Evolutionary conservation across 2,113 vertebrate genomes (phyloP).

Genomic region (Elaphurus davidianus): DNA sequence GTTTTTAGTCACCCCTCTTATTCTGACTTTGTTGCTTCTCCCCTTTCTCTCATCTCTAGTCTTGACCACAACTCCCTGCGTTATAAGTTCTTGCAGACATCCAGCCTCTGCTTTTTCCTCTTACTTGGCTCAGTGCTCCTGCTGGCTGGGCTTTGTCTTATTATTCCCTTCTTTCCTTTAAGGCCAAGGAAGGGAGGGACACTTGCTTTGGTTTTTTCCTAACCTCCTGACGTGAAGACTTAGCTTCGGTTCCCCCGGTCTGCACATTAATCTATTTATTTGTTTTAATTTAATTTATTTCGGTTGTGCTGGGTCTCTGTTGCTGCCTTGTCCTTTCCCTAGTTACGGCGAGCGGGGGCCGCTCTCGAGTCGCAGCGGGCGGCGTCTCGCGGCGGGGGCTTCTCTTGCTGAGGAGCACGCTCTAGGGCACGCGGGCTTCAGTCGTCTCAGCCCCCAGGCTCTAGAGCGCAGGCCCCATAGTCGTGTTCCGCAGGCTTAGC

Average conservation of each 20-base stretch:
- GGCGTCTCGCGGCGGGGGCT: accelerated
- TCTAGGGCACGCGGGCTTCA: accelerated
- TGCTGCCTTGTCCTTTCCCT: background rate
- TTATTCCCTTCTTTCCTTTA: no score
- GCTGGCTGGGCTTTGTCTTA: background rate
- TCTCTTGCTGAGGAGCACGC: background rate
- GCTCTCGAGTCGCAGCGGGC: accelerated
- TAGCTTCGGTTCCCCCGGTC: accelerated
- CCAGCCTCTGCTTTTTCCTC: accelerated
- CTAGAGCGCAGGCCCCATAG: accelerated
- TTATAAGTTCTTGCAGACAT: no score
- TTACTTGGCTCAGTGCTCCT: accelerated
- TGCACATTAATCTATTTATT: accelerated
- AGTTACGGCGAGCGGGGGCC: background rate
- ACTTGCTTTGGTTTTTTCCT: background rate
- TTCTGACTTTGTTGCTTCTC: background rate
- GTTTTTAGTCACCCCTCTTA: background rate
- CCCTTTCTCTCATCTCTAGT: background rate
- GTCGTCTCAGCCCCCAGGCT: background rate
- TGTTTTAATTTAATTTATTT: background rate
- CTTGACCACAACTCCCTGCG: background rate
- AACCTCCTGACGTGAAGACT: background rate
- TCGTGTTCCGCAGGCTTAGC: accelerated
- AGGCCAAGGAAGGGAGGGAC: no score
- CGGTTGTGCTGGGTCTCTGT: accelerated